Evolutionary conservation across 35 echinoderm and acorn worm species (phyloP).

Genomic region (Ophioderma brevispina): DNA sequence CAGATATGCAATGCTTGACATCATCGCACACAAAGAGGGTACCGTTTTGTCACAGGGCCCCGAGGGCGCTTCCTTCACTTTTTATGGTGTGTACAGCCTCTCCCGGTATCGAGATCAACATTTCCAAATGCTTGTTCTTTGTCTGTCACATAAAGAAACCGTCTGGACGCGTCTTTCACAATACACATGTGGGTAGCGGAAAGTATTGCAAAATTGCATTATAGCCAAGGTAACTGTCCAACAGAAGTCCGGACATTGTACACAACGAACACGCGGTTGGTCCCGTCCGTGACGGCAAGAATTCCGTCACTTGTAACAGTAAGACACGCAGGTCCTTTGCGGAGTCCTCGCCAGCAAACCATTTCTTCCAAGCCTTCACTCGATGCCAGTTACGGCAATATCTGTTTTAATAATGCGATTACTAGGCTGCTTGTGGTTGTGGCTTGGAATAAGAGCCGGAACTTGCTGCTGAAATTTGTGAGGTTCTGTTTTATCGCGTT

Average conservation of each 20-base stretch:
- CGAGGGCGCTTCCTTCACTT: background rate
- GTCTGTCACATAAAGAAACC: constrained; percentile 27
- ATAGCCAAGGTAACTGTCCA: constrained; percentile 13
- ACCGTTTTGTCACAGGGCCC: constrained; percentile 3
- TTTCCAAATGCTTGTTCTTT: constrained; percentile 20
- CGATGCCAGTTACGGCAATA: background rate
- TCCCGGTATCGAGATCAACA: constrained; percentile 27
- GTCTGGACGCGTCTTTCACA: background rate
- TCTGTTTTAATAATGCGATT: background rate
- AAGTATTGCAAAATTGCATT: constrained; percentile 1
- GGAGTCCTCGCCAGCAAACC: background rate
- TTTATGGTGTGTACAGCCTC: constrained; percentile 8
- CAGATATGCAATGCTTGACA: background rate
- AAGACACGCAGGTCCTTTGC: background rate
- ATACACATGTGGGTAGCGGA: constrained; percentile 5
- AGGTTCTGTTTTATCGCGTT: background rate
- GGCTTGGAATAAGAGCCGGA: background rate
- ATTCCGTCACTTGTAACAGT: background rate
- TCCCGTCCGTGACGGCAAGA: constrained; percentile 4
- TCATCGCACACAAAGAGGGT: constrained; percentile 30
- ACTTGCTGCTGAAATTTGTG: background rate
- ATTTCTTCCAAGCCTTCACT: constrained; percentile 31
- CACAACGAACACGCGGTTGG: constrained; percentile 26
- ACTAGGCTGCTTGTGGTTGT: background rate
- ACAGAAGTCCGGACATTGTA: constrained; percentile 9